Evolutionary conservation across 1,140 invertebrate genomes (phyloP).

Genomic region (Macrosteles quadrilineatus): DNA sequence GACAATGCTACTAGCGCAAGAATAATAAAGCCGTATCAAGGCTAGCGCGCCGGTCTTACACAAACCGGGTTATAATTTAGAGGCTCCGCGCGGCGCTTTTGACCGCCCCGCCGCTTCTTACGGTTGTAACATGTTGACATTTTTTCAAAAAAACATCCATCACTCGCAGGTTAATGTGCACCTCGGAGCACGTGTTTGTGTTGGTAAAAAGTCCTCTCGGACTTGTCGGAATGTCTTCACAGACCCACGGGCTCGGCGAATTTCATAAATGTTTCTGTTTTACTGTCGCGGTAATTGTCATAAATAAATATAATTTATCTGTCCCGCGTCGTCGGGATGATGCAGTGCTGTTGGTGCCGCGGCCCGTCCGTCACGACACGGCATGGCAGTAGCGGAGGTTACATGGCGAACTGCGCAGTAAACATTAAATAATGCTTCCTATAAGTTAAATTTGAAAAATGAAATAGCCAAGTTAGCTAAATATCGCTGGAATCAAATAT

Average conservation of each 20-base stretch:
- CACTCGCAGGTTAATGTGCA: constrained; percentile 3
- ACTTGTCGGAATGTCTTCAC: constrained; percentile 26
- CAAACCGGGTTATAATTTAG: constrained; percentile 28
- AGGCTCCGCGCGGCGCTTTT: constrained; percentile 9
- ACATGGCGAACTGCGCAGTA: too few relatives aligned
- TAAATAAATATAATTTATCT: constrained; percentile 26
- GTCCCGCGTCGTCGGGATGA: constrained; percentile 4
- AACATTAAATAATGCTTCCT: too few relatives aligned
- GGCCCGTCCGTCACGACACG: constrained; percentile 1
- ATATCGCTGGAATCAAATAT: too few relatives aligned
- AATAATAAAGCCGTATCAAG: constrained; percentile 22
- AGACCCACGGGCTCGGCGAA: neutral
- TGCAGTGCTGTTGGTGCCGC: neutral
- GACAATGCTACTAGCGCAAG: constrained; percentile 4
- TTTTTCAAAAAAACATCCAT: constrained; percentile 31
- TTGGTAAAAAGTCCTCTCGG: constrained; percentile 18
- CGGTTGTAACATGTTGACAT: constrained; percentile 30
- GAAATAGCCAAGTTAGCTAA: too few relatives aligned
- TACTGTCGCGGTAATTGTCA: constrained; percentile 17
- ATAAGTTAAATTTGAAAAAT: too few relatives aligned
- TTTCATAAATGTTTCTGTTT: constrained; percentile 26
- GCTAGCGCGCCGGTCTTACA: neutral
- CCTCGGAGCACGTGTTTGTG: constrained; percentile 16
- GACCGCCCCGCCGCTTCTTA: constrained; percentile 17
- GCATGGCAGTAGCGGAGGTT: neutral